A percentile compares a stretch with the other conserved stretches of the same genome.
phyloP scores from a whole-genome alignment of 2,797 vertebrate species.

The Oryzias dopingdopingensis region DNA sequence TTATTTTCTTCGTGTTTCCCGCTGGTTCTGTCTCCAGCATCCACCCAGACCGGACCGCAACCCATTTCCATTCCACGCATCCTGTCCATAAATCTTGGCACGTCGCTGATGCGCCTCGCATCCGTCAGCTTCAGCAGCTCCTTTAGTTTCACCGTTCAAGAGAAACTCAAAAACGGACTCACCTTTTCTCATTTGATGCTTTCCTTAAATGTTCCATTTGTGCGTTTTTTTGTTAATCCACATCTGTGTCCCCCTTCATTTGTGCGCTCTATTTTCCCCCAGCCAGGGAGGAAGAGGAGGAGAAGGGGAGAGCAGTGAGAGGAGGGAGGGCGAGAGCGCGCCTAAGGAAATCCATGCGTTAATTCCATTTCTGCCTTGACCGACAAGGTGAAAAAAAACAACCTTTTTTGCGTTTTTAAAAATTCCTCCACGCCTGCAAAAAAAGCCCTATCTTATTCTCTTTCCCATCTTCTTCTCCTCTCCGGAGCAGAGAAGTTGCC shows the following conservation, averaged over 20 bases:
- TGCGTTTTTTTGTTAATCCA: constrained; percentile 69
- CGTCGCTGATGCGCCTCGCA: constrained; percentile 39
- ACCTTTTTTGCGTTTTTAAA: constrained; percentile 32
- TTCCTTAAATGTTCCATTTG: constrained; percentile 62
- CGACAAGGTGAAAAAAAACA: constrained; percentile 62
- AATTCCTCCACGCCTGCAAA: constrained; percentile 41
- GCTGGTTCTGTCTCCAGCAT: constrained; percentile 4
- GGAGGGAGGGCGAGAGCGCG: constrained; percentile 39
- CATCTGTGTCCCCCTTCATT: constrained; percentile 68
- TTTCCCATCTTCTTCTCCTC: constrained; percentile 40
- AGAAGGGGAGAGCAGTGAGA: constrained; percentile 33
- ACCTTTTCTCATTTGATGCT: constrained; percentile 59
- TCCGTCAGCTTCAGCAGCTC: constrained; percentile 21
- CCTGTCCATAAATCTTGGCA: constrained; percentile 54
- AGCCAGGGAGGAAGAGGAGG: constrained; percentile 30
- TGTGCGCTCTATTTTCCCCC: constrained; percentile 60
- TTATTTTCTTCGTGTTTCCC: constrained; percentile 4
- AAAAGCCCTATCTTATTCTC: constrained; percentile 19
- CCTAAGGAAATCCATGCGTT: constrained; percentile 71
- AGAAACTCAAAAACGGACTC: constrained; percentile 42
- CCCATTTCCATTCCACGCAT: constrained; percentile 43
- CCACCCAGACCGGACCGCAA: constrained; percentile 43
- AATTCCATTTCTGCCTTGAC: constrained; percentile 67
- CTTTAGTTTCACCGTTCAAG: constrained; percentile 23
- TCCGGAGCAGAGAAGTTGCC: constrained; percentile 73